Percentiles rank a stretch among this genome's conserved stretches.
phyloP scores from a whole-genome alignment of 1,140 invertebrate genomes.

The Megathymus violae region DNA sequence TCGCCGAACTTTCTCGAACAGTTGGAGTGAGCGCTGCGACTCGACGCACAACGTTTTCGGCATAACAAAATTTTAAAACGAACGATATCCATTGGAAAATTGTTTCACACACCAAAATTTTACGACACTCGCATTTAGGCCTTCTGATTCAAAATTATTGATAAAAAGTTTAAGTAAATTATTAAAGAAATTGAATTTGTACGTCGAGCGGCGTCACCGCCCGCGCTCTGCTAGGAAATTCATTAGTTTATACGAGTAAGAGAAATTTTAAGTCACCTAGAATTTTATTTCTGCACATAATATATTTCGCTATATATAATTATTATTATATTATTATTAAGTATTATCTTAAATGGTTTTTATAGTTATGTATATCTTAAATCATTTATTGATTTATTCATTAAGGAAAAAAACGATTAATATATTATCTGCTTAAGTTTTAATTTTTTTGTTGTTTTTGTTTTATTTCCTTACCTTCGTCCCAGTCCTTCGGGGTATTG shows the following conservation, averaged over 20 bases:
- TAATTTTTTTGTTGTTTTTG: conserved; percentile 78
- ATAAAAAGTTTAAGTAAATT: conserved; percentile 82
- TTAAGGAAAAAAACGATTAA: conserved; percentile 83
- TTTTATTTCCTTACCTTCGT: conserved; percentile 63
- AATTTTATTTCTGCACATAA: conserved; percentile 87
- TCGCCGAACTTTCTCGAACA: conserved; percentile 99
- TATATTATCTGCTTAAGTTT: conserved; percentile 84
- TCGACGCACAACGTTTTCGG: conserved; percentile 65
- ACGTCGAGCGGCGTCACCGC: conserved; percentile 74
- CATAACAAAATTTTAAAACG: conserved; percentile 63
- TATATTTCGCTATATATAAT: conserved; percentile 86
- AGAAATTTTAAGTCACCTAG: conserved; percentile 86
- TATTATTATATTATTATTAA: conserved; percentile 83
- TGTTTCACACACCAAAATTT: conserved; percentile 83
- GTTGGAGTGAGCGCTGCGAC: conserved; percentile 90
- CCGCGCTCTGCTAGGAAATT: conserved; percentile 79
- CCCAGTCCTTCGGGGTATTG: conserved; percentile 57
- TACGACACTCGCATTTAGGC: conserved; percentile 85
- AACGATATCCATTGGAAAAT: conserved; percentile 71
- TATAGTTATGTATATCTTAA: conserved; percentile 84
- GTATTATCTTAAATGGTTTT: conserved; percentile 83
- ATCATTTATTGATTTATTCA: conserved; percentile 83
- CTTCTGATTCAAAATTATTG: conserved; percentile 85
- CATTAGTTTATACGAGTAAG: conserved; percentile 81
- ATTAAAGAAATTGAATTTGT: conserved; percentile 77